phyloP scores from a whole-genome alignment of 1,140 invertebrate genomes.

The Archegozetes longisetosus region DNA sequence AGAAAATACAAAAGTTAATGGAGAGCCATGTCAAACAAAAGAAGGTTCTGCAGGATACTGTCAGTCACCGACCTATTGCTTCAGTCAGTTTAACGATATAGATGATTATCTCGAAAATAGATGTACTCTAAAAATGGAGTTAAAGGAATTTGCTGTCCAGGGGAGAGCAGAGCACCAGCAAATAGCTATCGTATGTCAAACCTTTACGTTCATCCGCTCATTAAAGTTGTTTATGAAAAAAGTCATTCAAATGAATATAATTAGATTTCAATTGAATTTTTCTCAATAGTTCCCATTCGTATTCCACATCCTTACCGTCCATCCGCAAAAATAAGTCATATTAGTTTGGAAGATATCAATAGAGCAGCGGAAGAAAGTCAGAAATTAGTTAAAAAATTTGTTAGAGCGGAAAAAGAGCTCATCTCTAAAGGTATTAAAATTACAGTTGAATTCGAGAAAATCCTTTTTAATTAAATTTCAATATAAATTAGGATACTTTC shows the following conservation, averaged over 20 bases:
- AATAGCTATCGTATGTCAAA: not conserved
- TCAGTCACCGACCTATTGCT: constrained; percentile 10
- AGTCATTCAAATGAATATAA: not conserved
- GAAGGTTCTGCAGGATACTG: constrained; percentile 14
- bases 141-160: constrained; percentile 15
- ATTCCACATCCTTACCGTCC: not conserved
- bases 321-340: not conserved
- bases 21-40: constrained; percentile 12
- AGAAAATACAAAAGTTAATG: too few species aligned
- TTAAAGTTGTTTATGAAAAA: too few species aligned
- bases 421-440: constrained; percentile 10
- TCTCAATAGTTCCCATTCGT: not conserved
- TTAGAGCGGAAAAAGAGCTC: constrained; percentile 8
- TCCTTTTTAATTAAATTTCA: too few species aligned
- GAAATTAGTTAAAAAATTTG: not conserved
- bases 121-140: constrained; percentile 5
- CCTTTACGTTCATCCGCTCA: too few species aligned
- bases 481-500: too few species aligned
- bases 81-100: constrained; percentile 6
- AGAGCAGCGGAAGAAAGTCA: constrained; percentile 7
- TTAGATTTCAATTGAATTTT: not conserved
- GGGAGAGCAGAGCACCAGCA: not conserved
- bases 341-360: constrained; percentile 12
- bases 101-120: constrained; percentile 6
- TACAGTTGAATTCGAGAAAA: too few species aligned